Conservation (phyloP, 2,113 vertebrate species). For the Sphaerodactylus townsendi region DNA sequence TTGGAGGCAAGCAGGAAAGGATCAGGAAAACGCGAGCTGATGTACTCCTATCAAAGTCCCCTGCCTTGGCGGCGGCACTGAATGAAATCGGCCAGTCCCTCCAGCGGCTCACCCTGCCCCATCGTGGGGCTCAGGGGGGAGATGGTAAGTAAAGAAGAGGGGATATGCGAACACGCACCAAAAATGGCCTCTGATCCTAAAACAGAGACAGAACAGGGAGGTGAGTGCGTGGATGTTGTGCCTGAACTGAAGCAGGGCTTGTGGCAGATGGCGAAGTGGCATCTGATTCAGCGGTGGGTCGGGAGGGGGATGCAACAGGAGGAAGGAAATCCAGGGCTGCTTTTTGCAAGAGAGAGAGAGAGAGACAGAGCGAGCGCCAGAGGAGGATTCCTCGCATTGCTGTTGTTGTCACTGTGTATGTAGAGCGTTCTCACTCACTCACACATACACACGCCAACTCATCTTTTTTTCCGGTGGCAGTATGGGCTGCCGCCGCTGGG, state of each 20-base stretch:
- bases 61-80: constrained; percentile 28
- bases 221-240: neutral
- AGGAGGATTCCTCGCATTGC: neutral
- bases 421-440: neutral
- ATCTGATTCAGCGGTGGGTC: constrained; percentile 34
- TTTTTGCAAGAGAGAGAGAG: constrained; percentile 11
- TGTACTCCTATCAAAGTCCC: constrained; percentile 25
- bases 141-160: constrained; percentile 69
- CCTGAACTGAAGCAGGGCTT: constrained; percentile 43
- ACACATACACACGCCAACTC: neutral
- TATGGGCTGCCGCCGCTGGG: neutral
- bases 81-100: neutral
- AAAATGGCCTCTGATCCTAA: neutral
- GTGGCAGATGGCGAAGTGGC: constrained; percentile 48
- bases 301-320: neutral
- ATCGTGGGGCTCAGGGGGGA: constrained; percentile 38
- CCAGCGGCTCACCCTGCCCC: constrained; percentile 20
- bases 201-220: neutral
- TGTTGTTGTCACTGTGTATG: neutral
- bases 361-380: neutral
- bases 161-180: neutral
- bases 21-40: neutral
- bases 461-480: neutral
- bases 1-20: neutral
- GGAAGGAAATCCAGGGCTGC: constrained; percentile 17